Evolutionary conservation across 2,113 vertebrate genomes (phyloP).

Genomic region (Uria lomvia): DNA sequence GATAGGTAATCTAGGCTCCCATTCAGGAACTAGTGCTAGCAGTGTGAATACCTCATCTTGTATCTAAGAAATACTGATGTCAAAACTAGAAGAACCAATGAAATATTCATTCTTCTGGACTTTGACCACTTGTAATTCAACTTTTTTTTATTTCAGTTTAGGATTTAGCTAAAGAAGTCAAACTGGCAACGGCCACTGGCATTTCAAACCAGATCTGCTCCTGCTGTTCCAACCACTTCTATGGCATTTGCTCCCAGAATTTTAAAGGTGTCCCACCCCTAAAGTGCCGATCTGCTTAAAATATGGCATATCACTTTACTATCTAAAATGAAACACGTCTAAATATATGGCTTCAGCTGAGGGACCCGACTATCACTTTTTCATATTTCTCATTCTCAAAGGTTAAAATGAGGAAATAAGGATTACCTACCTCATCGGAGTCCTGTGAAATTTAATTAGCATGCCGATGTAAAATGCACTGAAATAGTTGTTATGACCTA

Average conservation of each 20-base stretch:
- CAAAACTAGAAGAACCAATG: background rate
- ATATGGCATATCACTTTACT: background rate
- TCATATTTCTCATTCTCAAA: conserved; percentile 13
- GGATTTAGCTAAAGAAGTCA: background rate
- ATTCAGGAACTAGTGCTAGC: background rate
- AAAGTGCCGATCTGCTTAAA: background rate
- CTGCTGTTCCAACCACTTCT: background rate
- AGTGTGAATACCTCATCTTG: background rate
- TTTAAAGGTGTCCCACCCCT: background rate
- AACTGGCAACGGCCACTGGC: background rate
- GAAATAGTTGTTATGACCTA: conserved; percentile 19
- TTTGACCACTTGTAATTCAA: background rate
- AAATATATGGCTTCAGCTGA: background rate
- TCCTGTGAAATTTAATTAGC: conserved; percentile 20
- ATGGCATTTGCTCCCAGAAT: background rate
- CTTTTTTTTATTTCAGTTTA: background rate
- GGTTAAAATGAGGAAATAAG: conserved; percentile 2
- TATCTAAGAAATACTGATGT: background rate
- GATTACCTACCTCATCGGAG: background rate
- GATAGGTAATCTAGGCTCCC: background rate
- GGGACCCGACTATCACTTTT: background rate
- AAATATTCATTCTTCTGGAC: background rate
- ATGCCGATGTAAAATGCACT: conserved; percentile 2
- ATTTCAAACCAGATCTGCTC: background rate
- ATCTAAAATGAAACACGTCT: background rate